Percentiles rank a stretch among this genome's conserved stretches.
These are phyloP conservation scores for Nymphalis c-album DNA, from an alignment of 2,888 invertebrate genomes.

Conservation along the genomic window DNA sequence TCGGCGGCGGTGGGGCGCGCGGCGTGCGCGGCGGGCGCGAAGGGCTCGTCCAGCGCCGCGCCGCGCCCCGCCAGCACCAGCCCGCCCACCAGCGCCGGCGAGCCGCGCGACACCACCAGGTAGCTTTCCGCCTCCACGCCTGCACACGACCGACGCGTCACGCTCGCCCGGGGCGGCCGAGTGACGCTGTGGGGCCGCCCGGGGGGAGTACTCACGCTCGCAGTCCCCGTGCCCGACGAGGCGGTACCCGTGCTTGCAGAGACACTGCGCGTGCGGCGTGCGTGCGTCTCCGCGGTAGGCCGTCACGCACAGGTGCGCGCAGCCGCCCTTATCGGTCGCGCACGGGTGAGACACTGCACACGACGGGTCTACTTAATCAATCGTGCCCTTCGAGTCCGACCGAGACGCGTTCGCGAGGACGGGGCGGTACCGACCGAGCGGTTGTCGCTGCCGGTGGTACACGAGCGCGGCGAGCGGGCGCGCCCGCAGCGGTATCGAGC, in stretches of 20 bases:
- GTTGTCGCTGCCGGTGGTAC: constrained; percentile 90
- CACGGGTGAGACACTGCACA: constrained; percentile 83
- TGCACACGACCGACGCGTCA: constrained; percentile 43
- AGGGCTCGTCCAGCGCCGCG: constrained; percentile 85
- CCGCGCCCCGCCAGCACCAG: constrained; percentile 70
- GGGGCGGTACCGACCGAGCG: constrained; percentile 64
- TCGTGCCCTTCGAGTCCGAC: too few species aligned
- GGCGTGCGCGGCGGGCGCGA: constrained; percentile 83
- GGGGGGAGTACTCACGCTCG: constrained; percentile 69
- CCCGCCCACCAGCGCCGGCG: constrained; percentile 87
- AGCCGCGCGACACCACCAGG: constrained; percentile 74
- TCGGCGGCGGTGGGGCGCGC: constrained; percentile 53
- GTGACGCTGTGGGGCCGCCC: not conserved
- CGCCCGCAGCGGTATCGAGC: constrained; percentile 38
- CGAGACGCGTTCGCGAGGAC: too few species aligned
- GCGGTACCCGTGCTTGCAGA: constrained; percentile 87
- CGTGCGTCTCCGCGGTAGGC: constrained; percentile 67
- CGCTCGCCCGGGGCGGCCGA: too few species aligned
- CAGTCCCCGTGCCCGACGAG: constrained; percentile 82
- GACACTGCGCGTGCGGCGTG: constrained; percentile 85
- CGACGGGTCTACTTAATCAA: not conserved
- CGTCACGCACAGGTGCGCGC: constrained; percentile 89
- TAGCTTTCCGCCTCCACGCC: constrained; percentile 83
- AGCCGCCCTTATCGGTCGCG: constrained; percentile 84
- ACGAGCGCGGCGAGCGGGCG: constrained; percentile 85